phyloP scores from a whole-genome alignment of 2,888 invertebrate genomes.

The Chloromyia formosa region DNA sequence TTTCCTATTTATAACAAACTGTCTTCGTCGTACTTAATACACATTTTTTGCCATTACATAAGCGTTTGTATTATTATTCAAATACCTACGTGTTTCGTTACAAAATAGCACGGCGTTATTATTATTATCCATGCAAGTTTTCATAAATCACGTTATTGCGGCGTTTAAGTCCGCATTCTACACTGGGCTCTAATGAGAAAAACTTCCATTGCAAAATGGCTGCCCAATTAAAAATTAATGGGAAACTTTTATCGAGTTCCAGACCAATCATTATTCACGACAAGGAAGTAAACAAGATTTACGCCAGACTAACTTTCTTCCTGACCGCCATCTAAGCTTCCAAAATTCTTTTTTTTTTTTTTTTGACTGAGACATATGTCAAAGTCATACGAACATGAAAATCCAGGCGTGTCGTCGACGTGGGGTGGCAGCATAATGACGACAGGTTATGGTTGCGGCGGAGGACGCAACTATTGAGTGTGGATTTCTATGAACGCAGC shows the following conservation, averaged over 20 bases:
- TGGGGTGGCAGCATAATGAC: no score
- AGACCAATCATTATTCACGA: slow-evolving; percentile 29
- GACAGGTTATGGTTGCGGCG: no score
- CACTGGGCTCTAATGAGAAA: no score
- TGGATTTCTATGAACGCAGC: neutral
- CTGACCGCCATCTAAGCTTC: neutral
- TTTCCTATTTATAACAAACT: no score
- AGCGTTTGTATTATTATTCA: no score
- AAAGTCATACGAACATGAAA: slow-evolving; percentile 24
- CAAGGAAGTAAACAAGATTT: neutral
- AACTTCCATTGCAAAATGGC: slow-evolving; percentile 26
- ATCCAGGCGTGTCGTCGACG: neutral
- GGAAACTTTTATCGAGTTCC: slow-evolving; percentile 35
- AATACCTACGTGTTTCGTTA: no score
- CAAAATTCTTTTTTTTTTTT: slow-evolving; percentile 28
- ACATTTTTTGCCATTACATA: no score
- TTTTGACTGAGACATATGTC: slow-evolving; percentile 31
- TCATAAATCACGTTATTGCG: no score
- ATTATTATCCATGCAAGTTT: no score
- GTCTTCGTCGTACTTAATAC: no score
- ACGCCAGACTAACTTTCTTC: neutral
- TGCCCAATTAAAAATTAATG: slow-evolving; percentile 39
- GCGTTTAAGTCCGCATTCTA: no score
- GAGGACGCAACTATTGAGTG: neutral
- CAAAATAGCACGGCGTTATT: no score